Percentiles rank a stretch among this genome's conserved stretches.
Conservation (phyloP, 2,888 invertebrate genomes). For the Cephus nigrinus region DNA sequence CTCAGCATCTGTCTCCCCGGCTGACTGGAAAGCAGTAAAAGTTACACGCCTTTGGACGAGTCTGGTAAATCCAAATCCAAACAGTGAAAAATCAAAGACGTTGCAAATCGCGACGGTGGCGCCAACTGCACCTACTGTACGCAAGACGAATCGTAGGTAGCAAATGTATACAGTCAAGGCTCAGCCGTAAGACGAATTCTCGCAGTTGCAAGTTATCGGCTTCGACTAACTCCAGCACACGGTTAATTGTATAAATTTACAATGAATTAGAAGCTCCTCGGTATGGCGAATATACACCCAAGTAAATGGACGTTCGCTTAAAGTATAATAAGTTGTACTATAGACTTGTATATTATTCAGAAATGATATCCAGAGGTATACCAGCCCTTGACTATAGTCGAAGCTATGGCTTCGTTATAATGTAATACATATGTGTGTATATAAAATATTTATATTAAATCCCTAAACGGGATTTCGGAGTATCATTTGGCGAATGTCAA, state of each 20-base stretch:
- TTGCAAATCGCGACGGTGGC: not conserved
- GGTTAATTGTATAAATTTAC: constrained; percentile 62
- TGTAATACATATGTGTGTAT: not conserved
- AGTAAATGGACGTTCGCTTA: not conserved
- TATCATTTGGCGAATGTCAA: not conserved
- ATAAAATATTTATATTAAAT: not conserved
- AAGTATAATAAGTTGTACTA: not conserved
- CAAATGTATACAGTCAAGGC: not conserved
- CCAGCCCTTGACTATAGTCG: not conserved
- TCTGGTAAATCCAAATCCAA: not conserved
- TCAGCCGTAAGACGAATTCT: not conserved
- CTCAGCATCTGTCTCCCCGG: not conserved
- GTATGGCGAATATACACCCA: not conserved
- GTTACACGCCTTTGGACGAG: not conserved
- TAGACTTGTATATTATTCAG: not conserved
- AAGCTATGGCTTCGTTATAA: not conserved
- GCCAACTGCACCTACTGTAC: not conserved
- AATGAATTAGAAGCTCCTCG: constrained; percentile 50
- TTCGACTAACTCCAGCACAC: not conserved
- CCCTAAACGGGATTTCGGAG: not conserved
- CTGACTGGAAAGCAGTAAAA: not conserved
- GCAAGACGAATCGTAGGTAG: not conserved
- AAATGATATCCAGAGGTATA: not conserved
- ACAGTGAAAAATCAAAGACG: not conserved
- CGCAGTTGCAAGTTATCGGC: not conserved